A percentile compares a stretch with the other conserved stretches of the same genome.
Conservation (phyloP, 2,113 vertebrate species). For the Larimichthys polyactis region DNA sequence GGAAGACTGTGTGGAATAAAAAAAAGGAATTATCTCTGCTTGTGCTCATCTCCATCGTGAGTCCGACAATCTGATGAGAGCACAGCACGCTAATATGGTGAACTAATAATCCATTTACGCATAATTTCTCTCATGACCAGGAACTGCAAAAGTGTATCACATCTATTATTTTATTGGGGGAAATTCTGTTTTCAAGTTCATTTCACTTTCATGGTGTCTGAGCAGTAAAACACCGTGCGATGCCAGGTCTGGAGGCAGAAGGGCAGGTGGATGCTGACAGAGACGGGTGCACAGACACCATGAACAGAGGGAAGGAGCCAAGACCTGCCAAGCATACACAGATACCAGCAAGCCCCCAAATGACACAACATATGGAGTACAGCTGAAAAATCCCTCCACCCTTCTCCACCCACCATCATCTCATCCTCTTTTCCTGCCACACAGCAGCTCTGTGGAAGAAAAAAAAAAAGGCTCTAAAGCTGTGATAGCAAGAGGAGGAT, state of each 20-base stretch:
- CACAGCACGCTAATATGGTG: neutral
- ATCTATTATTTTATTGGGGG: neutral
- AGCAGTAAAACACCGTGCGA: conserved; percentile 12
- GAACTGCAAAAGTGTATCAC: neutral
- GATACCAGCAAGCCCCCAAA: conserved; percentile 70
- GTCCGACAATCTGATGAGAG: neutral
- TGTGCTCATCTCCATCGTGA: neutral
- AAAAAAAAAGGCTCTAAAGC: conserved; percentile 45
- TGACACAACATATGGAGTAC: conserved; percentile 79
- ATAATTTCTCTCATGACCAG: neutral
- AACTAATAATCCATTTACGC: neutral
- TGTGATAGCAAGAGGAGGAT: conserved; percentile 55
- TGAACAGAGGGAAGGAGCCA: conserved; percentile 64
- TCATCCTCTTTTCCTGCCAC: conserved; percentile 54
- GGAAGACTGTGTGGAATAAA: neutral
- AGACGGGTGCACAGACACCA: conserved; percentile 63
- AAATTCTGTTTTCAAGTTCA: conserved; percentile 16
- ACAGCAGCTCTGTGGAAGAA: conserved; percentile 49
- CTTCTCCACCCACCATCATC: conserved; percentile 47
- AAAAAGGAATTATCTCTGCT: neutral
- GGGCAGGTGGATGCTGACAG: conserved; percentile 75
- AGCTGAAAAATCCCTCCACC: conserved; percentile 56
- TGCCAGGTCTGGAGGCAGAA: conserved; percentile 59
- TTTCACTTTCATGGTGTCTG: conserved; percentile 24
- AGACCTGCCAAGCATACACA: conserved; percentile 71